These are phyloP conservation scores for Morpho helenor DNA, from an alignment of 2,888 invertebrate species.

Conservation along the genomic window DNA sequence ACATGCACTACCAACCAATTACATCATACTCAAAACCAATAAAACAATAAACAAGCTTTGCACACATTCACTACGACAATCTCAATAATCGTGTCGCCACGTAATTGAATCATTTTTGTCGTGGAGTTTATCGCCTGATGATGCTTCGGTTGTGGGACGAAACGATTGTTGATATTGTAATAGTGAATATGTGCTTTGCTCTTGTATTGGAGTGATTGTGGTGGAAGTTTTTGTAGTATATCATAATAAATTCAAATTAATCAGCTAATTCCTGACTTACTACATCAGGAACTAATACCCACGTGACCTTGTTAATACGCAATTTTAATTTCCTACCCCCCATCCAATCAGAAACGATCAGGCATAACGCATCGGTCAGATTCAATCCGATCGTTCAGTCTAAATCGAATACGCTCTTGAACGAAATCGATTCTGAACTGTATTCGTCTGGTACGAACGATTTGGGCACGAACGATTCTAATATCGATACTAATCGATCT, in stretches of 20 bases:
- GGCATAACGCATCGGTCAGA: conserved; percentile 51
- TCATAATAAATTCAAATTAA: conserved; percentile 87
- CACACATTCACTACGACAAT: too few species aligned
- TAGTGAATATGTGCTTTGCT: too few species aligned
- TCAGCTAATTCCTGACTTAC: conserved; percentile 90
- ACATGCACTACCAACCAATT: too few species aligned
- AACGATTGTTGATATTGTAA: too few species aligned
- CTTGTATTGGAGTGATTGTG: too few species aligned
- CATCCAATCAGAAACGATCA: conserved; percentile 45
- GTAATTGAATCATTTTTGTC: too few species aligned
- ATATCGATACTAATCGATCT: conserved; percentile 60
- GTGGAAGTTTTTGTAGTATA: conserved; percentile 30
- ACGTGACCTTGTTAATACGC: conserved; percentile 90
- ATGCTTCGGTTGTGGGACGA: too few species aligned
- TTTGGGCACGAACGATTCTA: conserved; percentile 48
- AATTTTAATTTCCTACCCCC: conserved; percentile 91
- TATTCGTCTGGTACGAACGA: conserved; percentile 56
- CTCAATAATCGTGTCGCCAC: too few species aligned
- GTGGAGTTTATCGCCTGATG: too few species aligned
- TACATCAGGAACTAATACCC: conserved; percentile 87
- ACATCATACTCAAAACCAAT: too few species aligned
- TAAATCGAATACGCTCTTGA: conserved; percentile 62
- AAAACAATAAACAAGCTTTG: too few species aligned
- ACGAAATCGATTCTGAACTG: conserved; percentile 64
- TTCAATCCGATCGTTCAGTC: conserved; percentile 82